phyloP scores from a whole-genome alignment of 2,888 invertebrate species.

The Liodrosophila aerea region DNA sequence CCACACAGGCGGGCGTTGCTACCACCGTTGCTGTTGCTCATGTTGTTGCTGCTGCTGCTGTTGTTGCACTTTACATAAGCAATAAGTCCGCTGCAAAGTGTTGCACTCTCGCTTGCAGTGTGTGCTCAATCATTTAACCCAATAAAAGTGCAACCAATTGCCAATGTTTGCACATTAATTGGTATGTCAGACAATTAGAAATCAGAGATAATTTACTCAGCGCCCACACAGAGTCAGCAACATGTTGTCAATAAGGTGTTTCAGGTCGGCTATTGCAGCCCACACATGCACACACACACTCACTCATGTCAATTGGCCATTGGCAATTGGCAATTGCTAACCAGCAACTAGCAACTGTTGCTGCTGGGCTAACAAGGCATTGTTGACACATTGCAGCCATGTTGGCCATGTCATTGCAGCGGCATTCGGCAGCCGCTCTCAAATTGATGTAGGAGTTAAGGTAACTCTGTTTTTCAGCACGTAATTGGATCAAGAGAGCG shows the following conservation, averaged over 20 bases:
- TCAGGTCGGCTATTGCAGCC: slow-evolving; percentile 41
- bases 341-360: too few relatives aligned
- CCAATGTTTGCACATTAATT: slow-evolving; percentile 62
- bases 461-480: slow-evolving; percentile 27
- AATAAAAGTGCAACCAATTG: slow-evolving; percentile 33
- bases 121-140: slow-evolving; percentile 35
- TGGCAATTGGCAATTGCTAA: slow-evolving; percentile 42
- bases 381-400: slow-evolving; percentile 76
- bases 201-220: slow-evolving; percentile 65
- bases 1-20: slow-evolving; percentile 17
- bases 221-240: slow-evolving; percentile 43
- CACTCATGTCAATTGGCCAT: slow-evolving; percentile 43
- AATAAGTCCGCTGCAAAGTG: slow-evolving; percentile 26
- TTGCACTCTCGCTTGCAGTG: slow-evolving; percentile 48
- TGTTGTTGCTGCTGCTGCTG: slow-evolving; percentile 1
- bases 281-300: slow-evolving; percentile 50
- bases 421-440: slow-evolving; percentile 31
- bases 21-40: slow-evolving; percentile 4
- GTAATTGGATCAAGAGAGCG: slow-evolving; percentile 56
- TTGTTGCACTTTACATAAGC: slow-evolving; percentile 33
- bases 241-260: slow-evolving; percentile 65
- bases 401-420: slow-evolving; percentile 57
- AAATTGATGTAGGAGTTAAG: slow-evolving; percentile 26
- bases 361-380: slow-evolving; percentile 72
- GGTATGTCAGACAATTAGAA: slow-evolving; percentile 74